phyloP scores from a whole-genome alignment of 1,140 invertebrate genomes.

The Magallana ariakensis region DNA sequence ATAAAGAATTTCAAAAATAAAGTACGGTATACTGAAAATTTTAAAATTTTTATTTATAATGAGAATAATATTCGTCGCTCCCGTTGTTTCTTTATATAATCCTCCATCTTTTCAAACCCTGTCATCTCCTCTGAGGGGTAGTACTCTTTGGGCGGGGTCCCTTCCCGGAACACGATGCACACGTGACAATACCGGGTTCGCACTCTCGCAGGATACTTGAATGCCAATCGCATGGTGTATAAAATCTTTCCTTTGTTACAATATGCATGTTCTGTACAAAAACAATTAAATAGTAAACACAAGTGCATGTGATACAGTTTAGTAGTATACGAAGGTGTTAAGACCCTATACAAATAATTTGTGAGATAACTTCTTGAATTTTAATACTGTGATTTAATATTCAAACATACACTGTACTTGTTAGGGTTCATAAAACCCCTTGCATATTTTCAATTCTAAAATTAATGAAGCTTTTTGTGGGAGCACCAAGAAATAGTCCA shows the following conservation, averaged over 20 bases:
- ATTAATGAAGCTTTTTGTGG: too few relatives aligned
- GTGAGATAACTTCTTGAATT: background rate
- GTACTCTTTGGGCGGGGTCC: conserved; percentile 90
- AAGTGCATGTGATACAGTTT: background rate
- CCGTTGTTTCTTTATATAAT: conserved; percentile 68
- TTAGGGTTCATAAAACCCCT: too few relatives aligned
- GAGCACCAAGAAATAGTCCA: too few relatives aligned
- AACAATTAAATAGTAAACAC: background rate
- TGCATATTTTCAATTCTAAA: too few relatives aligned
- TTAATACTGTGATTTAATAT: background rate
- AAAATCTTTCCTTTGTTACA: conserved; percentile 22
- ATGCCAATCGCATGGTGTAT: conserved; percentile 4
- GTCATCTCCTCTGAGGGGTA: conserved; percentile 83
- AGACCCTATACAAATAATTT: too few relatives aligned
- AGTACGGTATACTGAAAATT: background rate
- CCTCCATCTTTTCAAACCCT: conserved; percentile 79
- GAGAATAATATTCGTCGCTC: conserved; percentile 61
- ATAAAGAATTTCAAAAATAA: too few relatives aligned
- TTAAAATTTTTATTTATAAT: conserved; percentile 49
- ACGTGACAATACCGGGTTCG: conserved; percentile 91
- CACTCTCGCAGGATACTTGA: background rate
- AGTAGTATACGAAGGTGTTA: too few relatives aligned
- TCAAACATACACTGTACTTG: background rate
- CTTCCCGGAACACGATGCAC: conserved; percentile 94
- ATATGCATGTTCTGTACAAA: conserved; percentile 35